phyloP scores from a whole-genome alignment of 2,888 invertebrate genomes.

The Alcis repandata region DNA sequence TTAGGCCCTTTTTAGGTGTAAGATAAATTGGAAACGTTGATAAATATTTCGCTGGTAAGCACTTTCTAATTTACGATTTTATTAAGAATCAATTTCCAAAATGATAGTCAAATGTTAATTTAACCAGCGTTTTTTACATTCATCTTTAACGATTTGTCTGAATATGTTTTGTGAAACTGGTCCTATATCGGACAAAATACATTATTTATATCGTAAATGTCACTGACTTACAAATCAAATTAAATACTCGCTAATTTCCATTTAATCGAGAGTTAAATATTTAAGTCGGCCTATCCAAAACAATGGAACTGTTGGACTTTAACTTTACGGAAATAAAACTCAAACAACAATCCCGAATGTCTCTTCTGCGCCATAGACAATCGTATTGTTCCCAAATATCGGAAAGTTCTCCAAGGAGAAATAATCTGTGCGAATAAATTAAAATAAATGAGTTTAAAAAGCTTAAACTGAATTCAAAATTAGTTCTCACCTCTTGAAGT shows the following conservation, averaged over 20 bases:
- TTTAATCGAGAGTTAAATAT: neutral
- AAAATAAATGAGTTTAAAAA: conserved; percentile 84
- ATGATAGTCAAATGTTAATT: no score
- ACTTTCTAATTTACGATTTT: no score
- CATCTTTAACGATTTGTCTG: neutral
- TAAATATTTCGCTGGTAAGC: no score
- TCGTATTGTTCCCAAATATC: conserved; percentile 61
- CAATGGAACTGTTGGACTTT: conserved; percentile 7
- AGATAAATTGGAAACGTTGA: no score
- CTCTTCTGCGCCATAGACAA: conserved; percentile 38
- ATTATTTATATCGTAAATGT: neutral
- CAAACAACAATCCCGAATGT: neutral
- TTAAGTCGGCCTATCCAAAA: conserved; percentile 6
- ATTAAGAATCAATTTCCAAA: no score
- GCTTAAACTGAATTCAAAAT: conserved; percentile 81
- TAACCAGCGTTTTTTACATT: no score
- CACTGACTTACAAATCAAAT: neutral
- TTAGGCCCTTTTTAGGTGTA: no score
- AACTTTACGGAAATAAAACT: neutral
- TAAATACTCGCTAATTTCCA: conserved; percentile 1
- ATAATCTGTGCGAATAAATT: conserved; percentile 83
- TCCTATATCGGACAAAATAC: no score
- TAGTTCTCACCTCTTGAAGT: conserved; percentile 80
- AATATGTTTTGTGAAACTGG: neutral
- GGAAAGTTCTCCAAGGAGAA: conserved; percentile 67